Evolutionary conservation across 2,888 invertebrate species (phyloP).

Genomic region (Dolichopus griseipennis): DNA sequence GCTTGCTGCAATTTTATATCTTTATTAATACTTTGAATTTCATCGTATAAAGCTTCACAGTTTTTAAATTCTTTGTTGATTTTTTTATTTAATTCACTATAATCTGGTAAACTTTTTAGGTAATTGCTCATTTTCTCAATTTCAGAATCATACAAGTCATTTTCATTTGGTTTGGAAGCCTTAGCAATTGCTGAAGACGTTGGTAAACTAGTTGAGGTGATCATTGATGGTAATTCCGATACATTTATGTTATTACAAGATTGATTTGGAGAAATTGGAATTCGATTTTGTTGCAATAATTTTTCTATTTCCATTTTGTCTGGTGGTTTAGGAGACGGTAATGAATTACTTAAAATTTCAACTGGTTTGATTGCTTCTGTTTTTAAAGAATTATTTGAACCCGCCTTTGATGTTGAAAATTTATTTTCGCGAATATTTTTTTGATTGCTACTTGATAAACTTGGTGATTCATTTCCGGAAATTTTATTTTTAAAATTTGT

Average conservation of each 20-base stretch:
- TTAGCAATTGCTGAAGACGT: slow-evolving; percentile 16
- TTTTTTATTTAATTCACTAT: slow-evolving; percentile 41
- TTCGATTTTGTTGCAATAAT: slow-evolving; percentile 8
- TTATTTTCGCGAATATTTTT: slow-evolving; percentile 36
- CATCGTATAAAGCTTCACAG: slow-evolving; percentile 42
- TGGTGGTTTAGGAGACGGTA: not conserved
- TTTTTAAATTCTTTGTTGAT: slow-evolving; percentile 42
- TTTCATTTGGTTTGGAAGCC: slow-evolving; percentile 15
- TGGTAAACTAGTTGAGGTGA: slow-evolving; percentile 1
- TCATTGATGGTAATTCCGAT: slow-evolving; percentile 11
- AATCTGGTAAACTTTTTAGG: slow-evolving; percentile 43
- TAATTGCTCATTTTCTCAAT: slow-evolving; percentile 45
- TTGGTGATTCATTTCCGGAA: slow-evolving; percentile 20
- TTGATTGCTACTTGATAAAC: not conserved
- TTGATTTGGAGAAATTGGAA: not conserved
- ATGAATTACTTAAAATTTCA: not conserved
- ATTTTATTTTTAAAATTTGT: slow-evolving; percentile 8
- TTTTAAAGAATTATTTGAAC: not conserved
- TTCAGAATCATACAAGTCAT: slow-evolving; percentile 40
- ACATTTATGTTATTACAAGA: not conserved
- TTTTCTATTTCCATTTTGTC: slow-evolving; percentile 11
- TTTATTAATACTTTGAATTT: slow-evolving; percentile 30
- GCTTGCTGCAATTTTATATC: slow-evolving; percentile 14
- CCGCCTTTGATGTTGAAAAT: not conserved
- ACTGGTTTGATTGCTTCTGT: slow-evolving; percentile 22